phyloP scores from a whole-genome alignment of 2,113 vertebrate genomes.

The Ailuropoda melanoleuca region DNA sequence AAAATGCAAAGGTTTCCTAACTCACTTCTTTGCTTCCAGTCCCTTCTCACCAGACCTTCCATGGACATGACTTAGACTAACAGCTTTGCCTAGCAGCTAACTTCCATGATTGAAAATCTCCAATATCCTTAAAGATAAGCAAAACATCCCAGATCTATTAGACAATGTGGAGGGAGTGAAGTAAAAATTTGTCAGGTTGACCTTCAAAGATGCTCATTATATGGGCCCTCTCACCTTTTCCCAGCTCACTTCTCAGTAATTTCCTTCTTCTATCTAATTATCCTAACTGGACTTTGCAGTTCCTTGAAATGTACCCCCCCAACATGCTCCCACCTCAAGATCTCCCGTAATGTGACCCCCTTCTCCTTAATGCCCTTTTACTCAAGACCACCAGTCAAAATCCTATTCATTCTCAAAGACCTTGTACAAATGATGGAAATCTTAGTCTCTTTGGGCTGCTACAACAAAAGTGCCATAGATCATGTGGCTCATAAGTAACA shows the following conservation, averaged over 20 bases:
- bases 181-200: slow-evolving; percentile 19
- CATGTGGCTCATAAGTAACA: background rate
- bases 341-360: background rate
- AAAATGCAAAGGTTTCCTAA: background rate
- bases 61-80: slow-evolving; percentile 18
- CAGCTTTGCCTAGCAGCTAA: background rate
- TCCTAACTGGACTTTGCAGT: background rate
- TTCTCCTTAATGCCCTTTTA: background rate
- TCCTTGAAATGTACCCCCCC: background rate
- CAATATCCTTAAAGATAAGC: slow-evolving; percentile 11
- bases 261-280: background rate
- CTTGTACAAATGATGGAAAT: background rate
- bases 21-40: background rate
- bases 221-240: background rate
- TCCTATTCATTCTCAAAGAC: background rate
- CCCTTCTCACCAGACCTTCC: background rate
- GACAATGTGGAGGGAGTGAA: background rate
- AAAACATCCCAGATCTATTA: background rate
- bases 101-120: background rate
- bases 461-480: background rate
- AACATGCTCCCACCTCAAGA: background rate
- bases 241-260: background rate
- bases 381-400: background rate
- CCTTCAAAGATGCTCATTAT: background rate
- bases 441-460: background rate